A percentile compares a stretch with the other conserved stretches of the same genome.
Conservation (phyloP, 2,113 vertebrate genomes). For the Festucalex cinctus region DNA sequence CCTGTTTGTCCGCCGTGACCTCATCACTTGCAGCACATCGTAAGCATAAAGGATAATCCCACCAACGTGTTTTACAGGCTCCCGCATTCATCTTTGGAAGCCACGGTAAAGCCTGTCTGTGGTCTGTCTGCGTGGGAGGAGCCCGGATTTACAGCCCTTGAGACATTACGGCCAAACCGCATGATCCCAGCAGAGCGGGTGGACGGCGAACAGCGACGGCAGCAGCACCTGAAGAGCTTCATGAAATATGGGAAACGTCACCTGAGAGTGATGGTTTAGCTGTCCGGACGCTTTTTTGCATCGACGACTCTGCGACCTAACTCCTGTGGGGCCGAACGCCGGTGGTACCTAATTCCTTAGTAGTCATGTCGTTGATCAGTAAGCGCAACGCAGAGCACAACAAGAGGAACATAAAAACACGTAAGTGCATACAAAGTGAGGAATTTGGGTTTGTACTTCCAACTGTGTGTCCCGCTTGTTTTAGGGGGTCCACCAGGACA, state of each 20-base stretch:
- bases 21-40: not conserved
- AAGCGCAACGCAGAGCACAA: conserved; percentile 38
- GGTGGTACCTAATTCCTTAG: not conserved
- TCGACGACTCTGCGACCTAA: not conserved
- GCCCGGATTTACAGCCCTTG: conserved; percentile 11
- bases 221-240: conserved; percentile 11
- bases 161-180: conserved; percentile 38
- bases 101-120: conserved; percentile 33
- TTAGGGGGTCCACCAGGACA: conserved; percentile 47
- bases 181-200: conserved; percentile 37
- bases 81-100: conserved; percentile 22
- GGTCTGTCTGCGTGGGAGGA: conserved; percentile 48
- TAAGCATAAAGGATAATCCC: conserved; percentile 35
- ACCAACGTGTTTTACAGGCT: conserved; percentile 15
- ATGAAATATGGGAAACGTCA: not conserved
- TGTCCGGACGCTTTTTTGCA: conserved; percentile 7
- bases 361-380: conserved; percentile 53
- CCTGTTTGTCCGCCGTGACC: not conserved
- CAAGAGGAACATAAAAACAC: conserved; percentile 48
- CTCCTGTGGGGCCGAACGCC: not conserved
- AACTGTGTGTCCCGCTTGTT: not conserved
- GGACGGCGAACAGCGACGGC: not conserved
- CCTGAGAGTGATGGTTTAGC: not conserved
- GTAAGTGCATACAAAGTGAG: conserved; percentile 44
- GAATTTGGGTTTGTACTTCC: not conserved